A percentile compares a stretch with the other conserved stretches of the same genome.
Evolutionary conservation across 2,888 invertebrate genomes (phyloP).

Genomic region (Ennomos quercinarius): DNA sequence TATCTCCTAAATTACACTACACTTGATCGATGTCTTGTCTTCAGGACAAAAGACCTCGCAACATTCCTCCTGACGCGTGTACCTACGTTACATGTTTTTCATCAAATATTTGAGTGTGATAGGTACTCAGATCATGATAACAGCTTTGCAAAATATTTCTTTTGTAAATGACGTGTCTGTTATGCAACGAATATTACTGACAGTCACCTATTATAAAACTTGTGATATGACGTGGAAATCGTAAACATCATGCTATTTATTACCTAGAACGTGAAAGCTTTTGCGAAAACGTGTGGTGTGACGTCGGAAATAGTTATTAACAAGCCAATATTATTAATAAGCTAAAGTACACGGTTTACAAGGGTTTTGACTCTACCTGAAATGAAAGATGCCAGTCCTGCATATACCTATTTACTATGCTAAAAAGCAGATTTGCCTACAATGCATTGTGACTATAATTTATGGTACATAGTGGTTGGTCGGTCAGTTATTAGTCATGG

Average conservation of each 20-base stretch:
- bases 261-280: conserved; percentile 1
- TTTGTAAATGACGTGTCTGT: conserved; percentile 10
- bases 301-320: too few species aligned
- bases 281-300: neutral
- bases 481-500: too few species aligned
- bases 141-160: conserved; percentile 15
- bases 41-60: neutral
- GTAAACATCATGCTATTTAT: conserved; percentile 5
- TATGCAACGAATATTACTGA: conserved; percentile 17
- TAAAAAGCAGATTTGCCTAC: too few species aligned
- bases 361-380: too few species aligned
- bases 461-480: too few species aligned
- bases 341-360: too few species aligned
- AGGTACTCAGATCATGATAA: conserved; percentile 17
- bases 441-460: too few species aligned
- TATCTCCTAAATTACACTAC: conserved; percentile 20
- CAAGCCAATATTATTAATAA: too few species aligned
- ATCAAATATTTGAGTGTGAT: conserved; percentile 11
- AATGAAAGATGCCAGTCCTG: too few species aligned
- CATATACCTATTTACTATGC: too few species aligned
- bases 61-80: conserved; percentile 1
- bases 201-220: conserved; percentile 8
- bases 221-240: neutral
- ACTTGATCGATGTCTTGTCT: conserved; percentile 13
- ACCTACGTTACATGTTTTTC: neutral